Evolutionary conservation across 2,888 invertebrate species (phyloP).

Genomic region (Neoscelio sp.): DNA sequence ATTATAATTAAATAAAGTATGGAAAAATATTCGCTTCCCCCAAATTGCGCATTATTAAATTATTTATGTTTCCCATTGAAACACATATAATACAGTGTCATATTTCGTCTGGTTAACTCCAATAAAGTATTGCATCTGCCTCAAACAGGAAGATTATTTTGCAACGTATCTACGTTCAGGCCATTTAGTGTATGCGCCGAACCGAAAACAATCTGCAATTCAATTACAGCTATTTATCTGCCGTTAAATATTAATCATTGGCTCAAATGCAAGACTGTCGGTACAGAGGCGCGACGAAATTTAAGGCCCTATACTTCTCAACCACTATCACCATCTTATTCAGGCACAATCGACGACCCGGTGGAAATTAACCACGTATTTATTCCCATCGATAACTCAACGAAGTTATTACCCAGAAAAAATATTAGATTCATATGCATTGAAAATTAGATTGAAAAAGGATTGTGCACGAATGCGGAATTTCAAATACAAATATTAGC

Average conservation of each 20-base stretch:
- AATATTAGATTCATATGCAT: too few relatives aligned
- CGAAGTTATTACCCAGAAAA: slow-evolving; percentile 1
- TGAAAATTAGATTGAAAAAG: too few relatives aligned
- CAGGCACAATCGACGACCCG: slow-evolving; percentile 44
- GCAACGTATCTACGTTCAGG: slow-evolving; percentile 40
- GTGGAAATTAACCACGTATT: slow-evolving; percentile 46
- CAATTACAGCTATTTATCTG: slow-evolving; percentile 69
- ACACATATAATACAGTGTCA: slow-evolving; percentile 24
- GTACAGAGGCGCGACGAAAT: slow-evolving; percentile 48
- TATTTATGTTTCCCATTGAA: too few relatives aligned
- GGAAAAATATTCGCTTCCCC: slow-evolving; percentile 4
- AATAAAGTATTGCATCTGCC: slow-evolving; percentile 58
- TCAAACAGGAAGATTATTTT: slow-evolving; percentile 53
- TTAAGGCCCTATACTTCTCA: slow-evolving; percentile 52
- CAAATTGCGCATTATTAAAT: too few relatives aligned
- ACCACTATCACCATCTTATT: slow-evolving; percentile 26
- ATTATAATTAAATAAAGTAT: too few relatives aligned
- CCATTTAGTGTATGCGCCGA: slow-evolving; percentile 65
- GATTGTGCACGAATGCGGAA: too few relatives aligned
- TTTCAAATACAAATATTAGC: too few relatives aligned
- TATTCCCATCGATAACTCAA: slow-evolving; percentile 41
- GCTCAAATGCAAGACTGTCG: slow-evolving; percentile 53
- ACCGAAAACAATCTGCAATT: slow-evolving; percentile 70
- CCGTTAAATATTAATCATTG: slow-evolving; percentile 70
- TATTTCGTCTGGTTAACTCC: slow-evolving; percentile 39